Evolutionary conservation across 2,888 invertebrate species (phyloP).

Genomic region (Drosophila nigricruria): DNA sequence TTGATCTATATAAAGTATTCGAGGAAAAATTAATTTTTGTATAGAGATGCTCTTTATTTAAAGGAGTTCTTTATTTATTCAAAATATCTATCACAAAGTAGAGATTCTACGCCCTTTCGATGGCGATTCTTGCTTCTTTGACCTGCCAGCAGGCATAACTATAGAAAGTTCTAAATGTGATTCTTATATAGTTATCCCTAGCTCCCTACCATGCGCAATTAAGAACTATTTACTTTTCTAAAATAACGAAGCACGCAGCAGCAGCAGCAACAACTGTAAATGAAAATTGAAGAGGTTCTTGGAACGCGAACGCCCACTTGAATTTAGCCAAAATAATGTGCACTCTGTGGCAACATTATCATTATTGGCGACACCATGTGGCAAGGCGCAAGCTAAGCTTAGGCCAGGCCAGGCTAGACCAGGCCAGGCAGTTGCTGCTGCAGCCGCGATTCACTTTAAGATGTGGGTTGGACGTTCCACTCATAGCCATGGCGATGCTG

Average conservation of each 20-base stretch:
- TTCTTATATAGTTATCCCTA: neutral
- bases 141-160: neutral
- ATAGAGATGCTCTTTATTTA: too few relatives aligned
- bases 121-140: too few relatives aligned
- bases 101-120: too few relatives aligned
- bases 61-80: too few relatives aligned
- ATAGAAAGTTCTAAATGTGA: neutral
- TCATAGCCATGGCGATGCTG: constrained; percentile 50
- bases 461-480: constrained; percentile 61
- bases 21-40: too few relatives aligned
- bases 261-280: constrained; percentile 65
- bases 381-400: constrained; percentile 12
- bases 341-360: constrained; percentile 61
- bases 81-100: too few relatives aligned
- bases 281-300: constrained; percentile 69
- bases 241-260: constrained; percentile 49
- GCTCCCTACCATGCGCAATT: constrained; percentile 30
- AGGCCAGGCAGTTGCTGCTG: neutral
- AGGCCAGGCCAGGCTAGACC: neutral
- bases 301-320: constrained; percentile 74
- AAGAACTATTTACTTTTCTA: constrained; percentile 53
- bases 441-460: constrained; percentile 64
- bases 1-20: too few relatives aligned
- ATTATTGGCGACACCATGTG: constrained; percentile 61
- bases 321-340: constrained; percentile 48